Evolutionary conservation across 1,140 invertebrate species (phyloP), one percentile per base, ranked within the genome.

Genomic region (Sweltsa coloradensis): DNA sequence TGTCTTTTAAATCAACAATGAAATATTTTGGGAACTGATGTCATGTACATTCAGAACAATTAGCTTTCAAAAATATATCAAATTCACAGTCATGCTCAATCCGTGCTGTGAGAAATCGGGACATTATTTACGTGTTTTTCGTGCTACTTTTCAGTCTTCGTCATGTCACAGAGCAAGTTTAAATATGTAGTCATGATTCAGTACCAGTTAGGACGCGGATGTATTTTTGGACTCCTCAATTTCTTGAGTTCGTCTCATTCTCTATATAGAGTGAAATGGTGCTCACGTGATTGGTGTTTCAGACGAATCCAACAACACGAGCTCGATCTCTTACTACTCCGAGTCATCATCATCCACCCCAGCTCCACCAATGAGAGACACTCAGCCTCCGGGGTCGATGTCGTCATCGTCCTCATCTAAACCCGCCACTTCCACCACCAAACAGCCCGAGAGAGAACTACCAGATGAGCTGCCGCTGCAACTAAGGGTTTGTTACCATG

Each of bases 381-480:
- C 14, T 36, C 18, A 41, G n/a, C 3, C 9, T 11, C 5, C 7
- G 16, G 3, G n/a, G 26, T 13, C 5, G 18, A 4, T 13, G 23
- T 24, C 34, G 3, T 22, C 3, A 42, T 13, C 5, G 18, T 16
- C 36, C 31, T n/a, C n/a, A 11, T n/a, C 24, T 19, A 7, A 27
- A 24, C 13, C 25, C 19, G 16, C 36, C 13, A 46, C 5, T 26
- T 36, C 18, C 3, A 18, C 16, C 18, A 13, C 5, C 6, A 18
- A 14, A 41, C 26, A 2, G 3, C 18, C 26, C 13, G 41, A 51
- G 11, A 11, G 21, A 11, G 42, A 46, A 4, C 41, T 54, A 23
- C 53, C 53, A 46, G 48, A 25, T 45, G 53, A 54, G 41, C 42
- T 54, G 16, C 53, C 53, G 9, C 34, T 54, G 9, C 53, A 54